Percentiles rank a stretch among this genome's conserved stretches.
Evolutionary conservation across 1,140 invertebrate species (phyloP).

Genomic region (Tenebrio molitor): DNA sequence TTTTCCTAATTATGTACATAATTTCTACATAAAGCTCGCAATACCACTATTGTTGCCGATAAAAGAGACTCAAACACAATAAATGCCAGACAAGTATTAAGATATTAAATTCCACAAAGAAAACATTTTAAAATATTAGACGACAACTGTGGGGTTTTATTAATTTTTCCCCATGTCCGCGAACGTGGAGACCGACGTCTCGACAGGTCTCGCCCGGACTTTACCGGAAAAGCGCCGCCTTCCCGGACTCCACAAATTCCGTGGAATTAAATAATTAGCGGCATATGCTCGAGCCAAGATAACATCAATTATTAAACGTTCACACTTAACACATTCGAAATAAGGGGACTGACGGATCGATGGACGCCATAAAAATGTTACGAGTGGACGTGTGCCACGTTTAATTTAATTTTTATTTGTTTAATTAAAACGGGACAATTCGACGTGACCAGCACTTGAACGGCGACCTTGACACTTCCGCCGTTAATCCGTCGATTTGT

Average conservation of each 20-base stretch:
- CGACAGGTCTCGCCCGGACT: constrained; percentile 5
- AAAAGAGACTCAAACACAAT: constrained; percentile 43
- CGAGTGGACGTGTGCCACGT: not conserved
- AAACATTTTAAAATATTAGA: constrained; percentile 34
- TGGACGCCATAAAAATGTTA: constrained; percentile 17
- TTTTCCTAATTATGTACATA: constrained; percentile 42
- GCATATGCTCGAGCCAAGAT: constrained; percentile 21
- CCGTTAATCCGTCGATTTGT: constrained; percentile 8
- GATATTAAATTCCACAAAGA: constrained; percentile 34
- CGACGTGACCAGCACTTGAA: constrained; percentile 1
- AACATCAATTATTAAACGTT: constrained; percentile 39
- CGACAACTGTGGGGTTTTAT: not conserved
- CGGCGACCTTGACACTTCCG: constrained; percentile 7
- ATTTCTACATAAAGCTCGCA: constrained; percentile 34
- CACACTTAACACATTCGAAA: constrained; percentile 31
- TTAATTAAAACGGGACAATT: constrained; percentile 21
- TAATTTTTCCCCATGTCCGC: constrained; percentile 5
- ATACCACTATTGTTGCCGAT: constrained; percentile 37
- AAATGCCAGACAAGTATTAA: constrained; percentile 43
- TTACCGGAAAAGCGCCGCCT: not conserved
- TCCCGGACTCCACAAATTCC: constrained; percentile 24
- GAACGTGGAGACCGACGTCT: not conserved
- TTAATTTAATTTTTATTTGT: constrained; percentile 28
- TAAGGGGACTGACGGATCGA: constrained; percentile 21
- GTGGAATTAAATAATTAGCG: constrained; percentile 36